Conservation (phyloP, 1,140 invertebrate genomes). For the Platyura marginata region DNA sequence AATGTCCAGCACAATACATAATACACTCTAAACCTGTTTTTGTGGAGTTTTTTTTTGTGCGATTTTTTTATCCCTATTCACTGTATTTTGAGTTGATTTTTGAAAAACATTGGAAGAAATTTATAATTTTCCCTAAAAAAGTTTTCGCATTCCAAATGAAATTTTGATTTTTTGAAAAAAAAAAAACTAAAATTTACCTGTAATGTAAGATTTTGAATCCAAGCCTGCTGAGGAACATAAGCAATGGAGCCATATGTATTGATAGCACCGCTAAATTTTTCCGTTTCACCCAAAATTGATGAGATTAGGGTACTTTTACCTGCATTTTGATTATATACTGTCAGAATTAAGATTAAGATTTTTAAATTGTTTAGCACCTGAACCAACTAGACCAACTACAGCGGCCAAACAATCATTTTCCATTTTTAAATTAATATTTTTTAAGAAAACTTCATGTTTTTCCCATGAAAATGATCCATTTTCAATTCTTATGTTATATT, state of each 20-base stretch:
- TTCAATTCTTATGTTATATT: slow-evolving; percentile 44
- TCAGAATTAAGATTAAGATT: not conserved
- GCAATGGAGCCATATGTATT: slow-evolving; percentile 59
- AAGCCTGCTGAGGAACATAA: slow-evolving; percentile 75
- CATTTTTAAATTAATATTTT: slow-evolving; percentile 54
- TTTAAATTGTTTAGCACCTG: slow-evolving; percentile 27
- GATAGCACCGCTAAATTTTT: slow-evolving; percentile 47
- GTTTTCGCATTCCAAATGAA: no score
- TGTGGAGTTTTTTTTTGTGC: no score
- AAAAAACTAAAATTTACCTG: slow-evolving; percentile 66
- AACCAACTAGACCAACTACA: slow-evolving; percentile 67
- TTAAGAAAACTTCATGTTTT: slow-evolving; percentile 35
- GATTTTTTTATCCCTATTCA: no score
- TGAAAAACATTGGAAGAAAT: no score
- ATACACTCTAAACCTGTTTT: no score
- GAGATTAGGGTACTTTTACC: slow-evolving; percentile 67
- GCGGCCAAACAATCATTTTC: slow-evolving; percentile 47
- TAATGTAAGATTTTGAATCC: slow-evolving; percentile 76
- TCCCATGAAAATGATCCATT: slow-evolving; percentile 66
- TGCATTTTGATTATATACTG: slow-evolving; percentile 20
- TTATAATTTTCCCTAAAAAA: no score
- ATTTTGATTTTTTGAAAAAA: no score
- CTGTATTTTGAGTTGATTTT: no score
- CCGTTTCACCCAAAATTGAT: slow-evolving; percentile 70
- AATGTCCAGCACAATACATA: no score